A percentile compares a stretch with the other conserved stretches of the same genome.
phyloP scores from a whole-genome alignment of 2,888 invertebrate genomes.

The Fragum sueziense region DNA sequence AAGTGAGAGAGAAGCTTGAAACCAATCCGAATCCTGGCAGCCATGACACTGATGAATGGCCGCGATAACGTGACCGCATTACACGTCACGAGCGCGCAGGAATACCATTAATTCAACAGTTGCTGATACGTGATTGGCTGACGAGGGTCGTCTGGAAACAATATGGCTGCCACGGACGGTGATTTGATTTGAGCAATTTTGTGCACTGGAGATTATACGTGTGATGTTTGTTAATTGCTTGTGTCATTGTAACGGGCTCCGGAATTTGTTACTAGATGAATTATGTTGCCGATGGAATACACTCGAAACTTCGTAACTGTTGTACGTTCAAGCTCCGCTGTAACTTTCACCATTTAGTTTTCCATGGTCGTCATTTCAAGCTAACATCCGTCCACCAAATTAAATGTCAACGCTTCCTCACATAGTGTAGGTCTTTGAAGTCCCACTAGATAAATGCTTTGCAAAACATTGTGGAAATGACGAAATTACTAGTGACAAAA shows the following conservation, averaged over 20 bases:
- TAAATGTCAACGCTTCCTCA: no score
- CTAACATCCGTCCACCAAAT: no score
- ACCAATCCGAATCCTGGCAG: slow-evolving; percentile 26
- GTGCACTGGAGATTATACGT: neutral
- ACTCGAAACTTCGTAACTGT: no score
- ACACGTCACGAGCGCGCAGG: slow-evolving; percentile 32
- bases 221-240: neutral
- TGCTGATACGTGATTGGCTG: slow-evolving; percentile 24
- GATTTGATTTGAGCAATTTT: neutral
- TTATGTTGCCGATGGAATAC: neutral
- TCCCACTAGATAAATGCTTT: no score
- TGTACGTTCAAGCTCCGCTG: no score
- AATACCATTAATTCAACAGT: slow-evolving; percentile 37
- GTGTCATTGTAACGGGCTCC: neutral
- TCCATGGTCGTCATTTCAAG: no score
- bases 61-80: slow-evolving; percentile 26
- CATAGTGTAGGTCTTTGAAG: no score
- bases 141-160: slow-evolving; percentile 22
- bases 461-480: no score
- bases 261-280: neutral
- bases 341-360: no score
- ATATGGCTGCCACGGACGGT: neutral
- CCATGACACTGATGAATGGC: slow-evolving; percentile 39
- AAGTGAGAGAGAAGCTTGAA: slow-evolving; percentile 4
- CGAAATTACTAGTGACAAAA: no score